Base-by-base conservation (phyloP, 2,888 invertebrate genomes). In the Julus scanicus region DNA sequence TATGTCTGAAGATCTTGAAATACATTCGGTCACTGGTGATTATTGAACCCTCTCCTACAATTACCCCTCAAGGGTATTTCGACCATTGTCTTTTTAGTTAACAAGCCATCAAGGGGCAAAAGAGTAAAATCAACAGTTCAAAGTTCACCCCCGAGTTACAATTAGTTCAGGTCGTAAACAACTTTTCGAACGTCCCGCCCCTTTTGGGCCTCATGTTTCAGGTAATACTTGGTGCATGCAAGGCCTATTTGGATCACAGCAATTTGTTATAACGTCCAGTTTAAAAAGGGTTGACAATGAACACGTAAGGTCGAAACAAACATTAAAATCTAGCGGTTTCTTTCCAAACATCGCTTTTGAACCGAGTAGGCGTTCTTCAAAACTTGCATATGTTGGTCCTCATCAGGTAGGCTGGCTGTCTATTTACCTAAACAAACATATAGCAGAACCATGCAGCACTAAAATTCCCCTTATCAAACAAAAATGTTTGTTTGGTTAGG, bases 181-280 rank as follows among this genome's bases (percentile, higher is more conserved):
- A 80, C 80, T 80, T 80, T 80, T 80, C 13, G 37, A 80, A 37
- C 80, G 80, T 80, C 37, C 80, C 80, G 80, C 80, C 80, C 80
- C 80, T 80, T 37, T 80, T 80, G 80, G 80, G 80, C 80, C 80
- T 80, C 80, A 8, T 37, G 80, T 20, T 37, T 20, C 71, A 71
- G 71, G 71, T 20, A 80, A 29, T 37, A 80, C 80, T 29, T 29
- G n/a, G n/a, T n/a, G n/a, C 2, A 11, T 1, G 13, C 80, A 80
- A 80, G 80, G 80, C 80, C 80, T 80, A 80, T 37, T 80, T 11
- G 80, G 80, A 80, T 80, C 80, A 37, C 80, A 9, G 29, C 13
- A 13, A 17, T 5, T 63, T n/a, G 53, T 15, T n/a, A 63, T n/a
- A 17, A 2, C 37, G 37, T 53, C 53, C 53, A 15, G 37, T 80